A percentile compares a stretch with the other conserved stretches of the same genome.
Evolutionary conservation across 2,888 invertebrate species (phyloP).

Genomic region (Blastobasis adustella): DNA sequence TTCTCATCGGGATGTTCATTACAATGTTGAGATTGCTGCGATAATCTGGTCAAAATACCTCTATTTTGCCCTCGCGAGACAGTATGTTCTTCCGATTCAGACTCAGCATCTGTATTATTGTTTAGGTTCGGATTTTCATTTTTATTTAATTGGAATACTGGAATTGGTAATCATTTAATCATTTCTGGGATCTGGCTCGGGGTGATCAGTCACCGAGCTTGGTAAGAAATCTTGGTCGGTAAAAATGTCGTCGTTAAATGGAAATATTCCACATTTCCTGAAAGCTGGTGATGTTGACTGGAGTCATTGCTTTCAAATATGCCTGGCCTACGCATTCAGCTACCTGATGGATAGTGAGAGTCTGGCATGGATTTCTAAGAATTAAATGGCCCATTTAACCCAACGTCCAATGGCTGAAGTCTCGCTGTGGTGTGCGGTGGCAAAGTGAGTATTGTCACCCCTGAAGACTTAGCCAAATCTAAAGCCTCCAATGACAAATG

Average conservation of each 20-base stretch:
- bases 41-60: neutral
- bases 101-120: neutral
- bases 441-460: constrained; percentile 12
- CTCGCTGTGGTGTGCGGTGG: constrained; percentile 8
- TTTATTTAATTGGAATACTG: neutral
- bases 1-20: neutral
- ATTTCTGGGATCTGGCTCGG: neutral
- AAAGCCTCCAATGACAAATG: constrained; percentile 14
- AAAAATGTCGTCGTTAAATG: constrained; percentile 23
- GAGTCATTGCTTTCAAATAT: constrained; percentile 20
- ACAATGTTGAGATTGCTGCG: neutral
- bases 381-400: constrained; percentile 32
- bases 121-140: neutral
- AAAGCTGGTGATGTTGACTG: constrained; percentile 28
- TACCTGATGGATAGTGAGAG: neutral
- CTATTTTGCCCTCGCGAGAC: too few relatives aligned
- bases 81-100: neutral
- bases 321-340: constrained; percentile 13
- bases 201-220: constrained; percentile 16
- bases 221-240: constrained; percentile 22
- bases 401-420: constrained; percentile 40
- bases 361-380: constrained; percentile 29
- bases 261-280: constrained; percentile 17
- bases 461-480: constrained; percentile 13
- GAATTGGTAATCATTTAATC: neutral